A percentile compares a stretch with the other conserved stretches of the same genome.
These are phyloP conservation scores for Halcyon chelicuti DNA, from an alignment of 2,797 vertebrate species.

Conservation along the genomic window DNA sequence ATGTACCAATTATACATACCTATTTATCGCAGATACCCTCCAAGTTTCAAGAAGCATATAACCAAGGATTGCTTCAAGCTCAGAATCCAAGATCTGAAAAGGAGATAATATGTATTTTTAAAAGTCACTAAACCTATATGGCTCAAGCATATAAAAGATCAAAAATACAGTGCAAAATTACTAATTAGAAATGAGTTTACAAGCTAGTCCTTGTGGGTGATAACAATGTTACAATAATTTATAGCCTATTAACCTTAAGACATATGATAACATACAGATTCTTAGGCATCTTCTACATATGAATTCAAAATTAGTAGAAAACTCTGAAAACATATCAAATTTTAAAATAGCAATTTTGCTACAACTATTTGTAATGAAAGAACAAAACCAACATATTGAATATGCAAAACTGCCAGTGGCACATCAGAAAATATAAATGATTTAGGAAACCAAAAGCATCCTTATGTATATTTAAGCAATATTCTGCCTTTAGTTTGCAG, in stretches of 20 bases:
- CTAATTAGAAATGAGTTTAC: background rate
- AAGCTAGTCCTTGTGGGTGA: background rate
- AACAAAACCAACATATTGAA: background rate
- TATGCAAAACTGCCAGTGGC: background rate
- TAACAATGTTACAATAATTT: background rate
- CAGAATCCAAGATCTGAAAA: constrained; percentile 33
- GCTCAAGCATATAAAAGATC: background rate
- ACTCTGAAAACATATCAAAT: background rate
- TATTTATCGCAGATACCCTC: background rate
- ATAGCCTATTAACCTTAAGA: background rate
- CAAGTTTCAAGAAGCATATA: background rate
- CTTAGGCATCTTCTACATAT: background rate
- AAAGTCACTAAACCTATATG: background rate
- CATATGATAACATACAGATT: background rate
- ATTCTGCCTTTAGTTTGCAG: background rate
- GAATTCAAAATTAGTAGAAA: background rate
- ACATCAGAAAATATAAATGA: background rate
- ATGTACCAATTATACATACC: background rate
- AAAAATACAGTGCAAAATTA: background rate
- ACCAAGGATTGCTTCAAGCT: background rate
- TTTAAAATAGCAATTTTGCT: background rate
- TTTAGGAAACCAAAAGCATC: background rate
- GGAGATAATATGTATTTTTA: background rate
- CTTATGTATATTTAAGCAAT: background rate
- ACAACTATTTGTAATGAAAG: background rate